These are phyloP conservation scores for Campoletis raptor DNA, from an alignment of 2,888 invertebrate genomes.

Conservation along the genomic window DNA sequence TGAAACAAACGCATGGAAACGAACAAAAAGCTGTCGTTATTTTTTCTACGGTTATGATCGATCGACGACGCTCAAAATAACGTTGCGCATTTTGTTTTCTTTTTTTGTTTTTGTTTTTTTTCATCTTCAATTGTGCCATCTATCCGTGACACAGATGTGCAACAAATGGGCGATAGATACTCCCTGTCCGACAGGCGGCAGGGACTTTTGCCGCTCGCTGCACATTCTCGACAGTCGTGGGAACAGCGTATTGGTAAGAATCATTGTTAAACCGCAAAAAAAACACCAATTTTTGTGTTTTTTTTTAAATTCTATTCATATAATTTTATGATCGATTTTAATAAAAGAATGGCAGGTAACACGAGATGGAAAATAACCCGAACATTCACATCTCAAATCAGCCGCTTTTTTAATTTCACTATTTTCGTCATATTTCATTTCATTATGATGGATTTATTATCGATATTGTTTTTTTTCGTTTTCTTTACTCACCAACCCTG, in stretches of 20 bases:
- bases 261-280: conserved; percentile 48
- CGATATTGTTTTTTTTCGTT: not conserved
- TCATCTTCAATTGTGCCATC: conserved; percentile 33
- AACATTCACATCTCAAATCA: not conserved
- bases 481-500: not conserved
- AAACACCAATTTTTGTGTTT: conserved; percentile 31
- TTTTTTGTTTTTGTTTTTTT: conserved; percentile 2
- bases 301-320: not conserved
- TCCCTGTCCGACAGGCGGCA: conserved; percentile 87
- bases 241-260: conserved; percentile 86
- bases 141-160: conserved; percentile 84
- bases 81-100: not conserved
- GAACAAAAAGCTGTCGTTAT: not conserved
- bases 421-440: not conserved
- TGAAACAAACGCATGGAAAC: not conserved
- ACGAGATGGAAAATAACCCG: not conserved
- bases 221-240: conserved; percentile 88
- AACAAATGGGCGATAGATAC: conserved; percentile 88
- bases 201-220: conserved; percentile 88
- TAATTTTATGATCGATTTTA: not conserved
- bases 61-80: conserved; percentile 3
- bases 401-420: not conserved
- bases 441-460: not conserved
- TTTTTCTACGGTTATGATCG: conserved; percentile 7
- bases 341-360: not conserved